A percentile compares a stretch with the other conserved stretches of the same genome.
Evolutionary conservation across 1,140 invertebrate species (phyloP).

Genomic region (Drosophila pectinifera): DNA sequence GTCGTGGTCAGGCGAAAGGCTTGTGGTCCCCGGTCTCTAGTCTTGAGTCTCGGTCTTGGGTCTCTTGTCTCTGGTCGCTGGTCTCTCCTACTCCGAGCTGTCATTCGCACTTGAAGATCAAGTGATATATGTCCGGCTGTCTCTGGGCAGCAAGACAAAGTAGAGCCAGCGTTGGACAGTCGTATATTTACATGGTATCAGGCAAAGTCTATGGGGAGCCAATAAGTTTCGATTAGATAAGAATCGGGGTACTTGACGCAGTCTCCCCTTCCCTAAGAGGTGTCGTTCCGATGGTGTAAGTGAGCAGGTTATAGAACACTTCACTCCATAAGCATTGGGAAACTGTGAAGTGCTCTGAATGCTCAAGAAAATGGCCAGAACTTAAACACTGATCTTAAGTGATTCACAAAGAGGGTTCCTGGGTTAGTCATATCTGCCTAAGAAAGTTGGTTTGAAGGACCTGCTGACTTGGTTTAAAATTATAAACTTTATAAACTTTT

Average conservation of each 20-base stretch:
- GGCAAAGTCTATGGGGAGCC: constrained; percentile 48
- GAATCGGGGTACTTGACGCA: constrained; percentile 45
- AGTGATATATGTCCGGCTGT: constrained; percentile 53
- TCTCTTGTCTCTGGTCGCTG: constrained; percentile 26
- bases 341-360: constrained; percentile 37
- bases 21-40: constrained; percentile 47
- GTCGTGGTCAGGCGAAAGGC: constrained; percentile 58
- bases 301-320: constrained; percentile 33
- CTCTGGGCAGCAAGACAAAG: constrained; percentile 20
- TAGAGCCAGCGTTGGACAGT: constrained; percentile 26
- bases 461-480: not conserved
- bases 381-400: not conserved
- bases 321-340: constrained; percentile 19
- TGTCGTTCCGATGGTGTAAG: constrained; percentile 30
- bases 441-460: not conserved
- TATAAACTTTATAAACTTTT: not conserved
- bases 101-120: constrained; percentile 78
- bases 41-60: too few relatives aligned
- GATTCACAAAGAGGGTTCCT: not conserved
- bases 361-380: constrained; percentile 1
- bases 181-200: constrained; percentile 53
- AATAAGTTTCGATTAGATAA: constrained; percentile 56
- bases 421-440: not conserved
- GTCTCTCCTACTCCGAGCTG: constrained; percentile 42
- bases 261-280: constrained; percentile 21